A percentile compares a stretch with the other conserved stretches of the same genome.
phyloP scores from a whole-genome alignment of 2,888 invertebrate species.

The Eupeodes luniger region DNA sequence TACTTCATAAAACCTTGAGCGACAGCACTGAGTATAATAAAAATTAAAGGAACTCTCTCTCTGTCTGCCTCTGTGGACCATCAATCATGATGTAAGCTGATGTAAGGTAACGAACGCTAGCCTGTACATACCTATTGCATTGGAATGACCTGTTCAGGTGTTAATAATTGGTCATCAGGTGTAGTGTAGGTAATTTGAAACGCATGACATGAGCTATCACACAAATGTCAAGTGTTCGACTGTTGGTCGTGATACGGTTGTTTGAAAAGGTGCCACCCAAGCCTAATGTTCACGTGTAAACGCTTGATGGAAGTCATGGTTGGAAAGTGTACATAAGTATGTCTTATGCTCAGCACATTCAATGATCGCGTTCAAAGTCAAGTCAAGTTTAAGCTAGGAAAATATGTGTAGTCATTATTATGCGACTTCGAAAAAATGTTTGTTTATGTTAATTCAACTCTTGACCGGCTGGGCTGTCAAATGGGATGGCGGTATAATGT shows the following conservation, averaged over 20 bases:
- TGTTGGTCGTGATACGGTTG: constrained; percentile 34
- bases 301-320: constrained; percentile 11
- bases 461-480: background rate
- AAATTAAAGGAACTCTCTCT: constrained; percentile 9
- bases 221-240: constrained; percentile 36
- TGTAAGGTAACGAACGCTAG: background rate
- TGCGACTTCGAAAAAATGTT: constrained; percentile 9
- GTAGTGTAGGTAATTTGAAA: constrained; percentile 39
- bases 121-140: constrained; percentile 18
- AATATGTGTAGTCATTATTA: background rate
- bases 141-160: constrained; percentile 43
- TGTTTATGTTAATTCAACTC: constrained; percentile 34
- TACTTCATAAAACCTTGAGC: constrained; percentile 19
- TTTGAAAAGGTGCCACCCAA: constrained; percentile 16
- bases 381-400: background rate
- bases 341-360: constrained; percentile 7
- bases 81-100: constrained; percentile 1
- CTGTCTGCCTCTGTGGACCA: background rate
- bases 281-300: constrained; percentile 4
- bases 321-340: background rate
- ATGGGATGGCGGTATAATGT: background rate
- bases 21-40: background rate
- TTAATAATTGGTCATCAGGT: constrained; percentile 28
- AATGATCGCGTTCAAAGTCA: constrained; percentile 11
- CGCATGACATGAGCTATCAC: constrained; percentile 44